Base-by-base conservation (phyloP, 2,888 invertebrate species). In the Pollenia labialis region DNA sequence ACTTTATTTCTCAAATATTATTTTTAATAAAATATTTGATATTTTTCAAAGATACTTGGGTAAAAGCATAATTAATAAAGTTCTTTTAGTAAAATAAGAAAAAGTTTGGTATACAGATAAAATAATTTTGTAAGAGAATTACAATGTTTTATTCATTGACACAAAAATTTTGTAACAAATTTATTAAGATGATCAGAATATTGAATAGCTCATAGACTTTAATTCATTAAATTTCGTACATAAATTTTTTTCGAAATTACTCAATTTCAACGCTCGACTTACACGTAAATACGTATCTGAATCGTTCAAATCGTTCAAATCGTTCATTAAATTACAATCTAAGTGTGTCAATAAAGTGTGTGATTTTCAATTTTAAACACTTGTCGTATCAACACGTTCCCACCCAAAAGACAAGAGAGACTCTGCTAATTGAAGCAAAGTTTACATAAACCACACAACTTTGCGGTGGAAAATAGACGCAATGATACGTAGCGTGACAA, bases 391-490 rank as follows among this genome's bases (percentile, higher is more conserved):
- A 2, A 40, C 46, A 48, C 16, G 1, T 54, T 46, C 32, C 16
- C 12, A 18, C 40, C 40, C 4, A 32, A 11, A 32, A 50, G 14
- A 44, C 11, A 44, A 23, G 23, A 23, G 32, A 46, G 71, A 74
- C 56, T 48, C 46, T 14, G 48, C 83, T 77, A 84, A 84, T 84
- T 84, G 77, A 72, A 42, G 40, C 58, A 58, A 64, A 72, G 72
- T 76, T 64, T 71, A 50, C 76, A 62, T 71, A 69, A 83, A 64
- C 76, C 83, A 76, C 77, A 84, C 64, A 64, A 40, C 2, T 64
- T 64, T 77, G 83, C 4, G 83, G 77, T 83, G 50, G 42, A 7
- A 68, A 74, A 68, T 23, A 64, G 81, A 46, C 66, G n/a, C 54
- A 60, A 60, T 14, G 46, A 69, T 60, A 75, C 68, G 60, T 82